These are phyloP conservation scores for Aspidoscelis tigris DNA, from an alignment of 2,113 vertebrate genomes.

Conservation along the genomic window DNA sequence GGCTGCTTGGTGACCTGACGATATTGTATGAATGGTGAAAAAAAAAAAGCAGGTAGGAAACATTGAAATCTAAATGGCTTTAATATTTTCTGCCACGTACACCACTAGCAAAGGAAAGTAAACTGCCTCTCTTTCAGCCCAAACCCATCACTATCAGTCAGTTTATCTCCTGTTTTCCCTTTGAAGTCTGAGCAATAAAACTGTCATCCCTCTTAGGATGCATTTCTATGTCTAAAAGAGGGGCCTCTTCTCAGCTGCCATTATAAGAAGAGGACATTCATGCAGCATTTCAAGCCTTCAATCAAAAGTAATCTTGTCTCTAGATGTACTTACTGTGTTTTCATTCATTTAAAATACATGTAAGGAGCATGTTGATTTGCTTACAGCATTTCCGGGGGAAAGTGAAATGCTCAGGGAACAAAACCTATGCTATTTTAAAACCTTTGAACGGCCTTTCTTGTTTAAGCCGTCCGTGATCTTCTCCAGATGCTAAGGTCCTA, in stretches of 20 bases:
- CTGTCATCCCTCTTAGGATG: background rate
- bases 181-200: slow-evolving; percentile 34
- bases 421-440: slow-evolving; percentile 43
- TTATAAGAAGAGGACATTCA: slow-evolving; percentile 4
- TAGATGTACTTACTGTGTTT: background rate
- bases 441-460: background rate
- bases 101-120: no score
- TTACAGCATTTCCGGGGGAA: slow-evolving; percentile 1
- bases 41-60: no score
- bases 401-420: slow-evolving; percentile 42
- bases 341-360: slow-evolving; percentile 17
- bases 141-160: slow-evolving; percentile 45
- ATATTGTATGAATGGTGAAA: no score
- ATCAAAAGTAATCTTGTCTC: background rate
- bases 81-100: no score
- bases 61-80: no score
- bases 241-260: background rate
- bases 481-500: slow-evolving; percentile 63
- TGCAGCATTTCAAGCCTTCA: background rate
- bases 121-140: background rate
- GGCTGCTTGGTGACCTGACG: no score
- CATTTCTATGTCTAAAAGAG: background rate
- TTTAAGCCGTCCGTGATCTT: slow-evolving; percentile 64
- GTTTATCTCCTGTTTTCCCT: slow-evolving; percentile 54
- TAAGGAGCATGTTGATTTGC: slow-evolving; percentile 3